Evolutionary conservation across 2,113 vertebrate species (phyloP), one percentile per base, ranked within the genome.

Genomic region (Ceyx margarethae): DNA sequence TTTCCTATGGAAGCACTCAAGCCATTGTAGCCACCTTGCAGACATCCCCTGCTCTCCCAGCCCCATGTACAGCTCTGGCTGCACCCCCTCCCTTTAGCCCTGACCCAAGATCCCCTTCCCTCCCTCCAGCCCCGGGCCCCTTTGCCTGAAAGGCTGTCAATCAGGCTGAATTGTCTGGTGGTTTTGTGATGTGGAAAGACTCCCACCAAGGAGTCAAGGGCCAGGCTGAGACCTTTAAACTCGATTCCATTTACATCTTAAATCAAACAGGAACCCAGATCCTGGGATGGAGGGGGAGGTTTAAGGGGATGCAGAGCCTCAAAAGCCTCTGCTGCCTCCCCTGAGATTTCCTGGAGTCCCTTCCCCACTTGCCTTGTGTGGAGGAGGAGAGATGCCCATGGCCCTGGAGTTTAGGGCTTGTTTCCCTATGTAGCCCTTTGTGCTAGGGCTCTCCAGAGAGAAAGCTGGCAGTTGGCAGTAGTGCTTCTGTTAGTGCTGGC

Each of bases 171-270:
- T 96, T 96, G 96, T 95, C 95, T 92, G 91, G 82, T 88, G 95
- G 89, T 95, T 96, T 96, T 96, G 96, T 96, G 96, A 95, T 94
- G 96, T 91, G 95, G 95, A 94, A 94, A 97, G 85, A 92, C 94
- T 96, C 96, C 96, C 95, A 93, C 96, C 89, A 84, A 91, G 95
- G 92, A 96, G 96, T 96, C 96, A 96, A 96, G 95, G 93, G 95
- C 96, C 96, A 96, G 89, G 83, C 91, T 84, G 90, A 93, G 95
- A 93, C 91, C 96, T 95, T 96, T 96, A 95, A 96, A 94, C 90
- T 94, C 94, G 17, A 82, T 94, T 54, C 85, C 79, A 79, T 91
- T 94, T 92, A 85, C 4, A 77, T 95, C 94, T 92, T 95, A 91
- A 96, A 95, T 96, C 80, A 95, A 95, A 94, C 60, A 76, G 81